Percentiles rank a stretch among this genome's conserved stretches.
These are phyloP conservation scores for Zapornia atra DNA, from an alignment of 2,113 vertebrate species.

Conservation along the genomic window DNA sequence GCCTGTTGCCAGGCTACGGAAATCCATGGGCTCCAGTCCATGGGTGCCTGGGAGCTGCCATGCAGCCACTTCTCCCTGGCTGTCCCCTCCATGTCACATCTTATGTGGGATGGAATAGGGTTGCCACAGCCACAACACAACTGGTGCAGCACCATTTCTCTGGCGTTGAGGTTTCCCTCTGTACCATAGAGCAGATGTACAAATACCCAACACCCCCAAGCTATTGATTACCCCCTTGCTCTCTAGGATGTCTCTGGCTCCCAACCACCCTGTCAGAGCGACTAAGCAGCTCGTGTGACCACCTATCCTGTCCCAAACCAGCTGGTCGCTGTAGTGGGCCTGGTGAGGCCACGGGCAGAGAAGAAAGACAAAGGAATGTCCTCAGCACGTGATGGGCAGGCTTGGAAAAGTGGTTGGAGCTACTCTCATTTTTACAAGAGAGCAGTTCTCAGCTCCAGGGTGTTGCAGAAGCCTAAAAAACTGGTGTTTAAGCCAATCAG, in stretches of 20 bases:
- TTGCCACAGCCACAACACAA: not conserved
- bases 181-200: accelerated
- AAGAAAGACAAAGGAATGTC: not conserved
- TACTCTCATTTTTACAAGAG: not conserved
- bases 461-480: not conserved
- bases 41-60: not conserved
- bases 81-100: not conserved
- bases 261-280: accelerated
- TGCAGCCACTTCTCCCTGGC: not conserved
- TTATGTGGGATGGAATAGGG: not conserved
- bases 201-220: not conserved
- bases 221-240: not conserved
- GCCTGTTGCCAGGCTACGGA: not conserved
- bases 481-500: not conserved
- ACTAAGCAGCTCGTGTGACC: not conserved
- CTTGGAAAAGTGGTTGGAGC: not conserved
- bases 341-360: accelerated
- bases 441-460: not conserved
- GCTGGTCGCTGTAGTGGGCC: not conserved
- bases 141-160: not conserved
- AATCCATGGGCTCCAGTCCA: not conserved
- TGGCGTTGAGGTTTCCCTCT: not conserved
- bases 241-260: not conserved
- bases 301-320: accelerated
- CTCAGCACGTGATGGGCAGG: not conserved